Conservation (phyloP, 2,888 invertebrate genomes). For the Trichopria drosophilae region DNA sequence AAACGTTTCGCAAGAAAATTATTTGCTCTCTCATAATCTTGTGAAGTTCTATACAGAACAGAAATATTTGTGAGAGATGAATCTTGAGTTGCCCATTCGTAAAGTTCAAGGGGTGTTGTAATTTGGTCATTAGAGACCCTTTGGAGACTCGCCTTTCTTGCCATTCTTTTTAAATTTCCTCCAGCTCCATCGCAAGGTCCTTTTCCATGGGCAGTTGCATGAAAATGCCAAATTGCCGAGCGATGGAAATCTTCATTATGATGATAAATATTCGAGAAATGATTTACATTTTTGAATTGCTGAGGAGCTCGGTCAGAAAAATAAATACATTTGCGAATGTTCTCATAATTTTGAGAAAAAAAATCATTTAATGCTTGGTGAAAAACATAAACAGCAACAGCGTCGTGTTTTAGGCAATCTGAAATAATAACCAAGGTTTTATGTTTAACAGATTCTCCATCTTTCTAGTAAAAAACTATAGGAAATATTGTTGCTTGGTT, state of each 20-base stretch:
- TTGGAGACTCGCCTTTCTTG: background rate
- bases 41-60: too few species aligned
- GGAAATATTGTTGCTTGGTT: background rate
- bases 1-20: too few species aligned
- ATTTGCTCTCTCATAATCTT: too few species aligned
- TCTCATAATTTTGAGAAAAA: background rate
- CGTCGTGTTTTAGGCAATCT: conserved; percentile 2
- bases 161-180: background rate
- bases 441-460: background rate
- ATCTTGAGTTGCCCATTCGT: background rate
- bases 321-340: background rate
- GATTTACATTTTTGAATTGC: conserved; percentile 5
- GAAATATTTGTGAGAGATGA: background rate
- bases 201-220: background rate
- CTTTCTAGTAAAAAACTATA: background rate
- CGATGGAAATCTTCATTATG: background rate
- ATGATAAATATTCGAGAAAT: background rate
- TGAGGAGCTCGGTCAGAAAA: background rate
- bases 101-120: background rate
- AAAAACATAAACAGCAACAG: conserved; percentile 4
- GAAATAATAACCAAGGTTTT: conserved; percentile 3
- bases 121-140: background rate
- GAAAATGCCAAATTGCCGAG: background rate
- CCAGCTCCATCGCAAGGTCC: background rate
- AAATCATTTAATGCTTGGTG: background rate